These are phyloP conservation scores for Cnemophilus loriae DNA, from an alignment of 2,113 vertebrate species.

Conservation along the genomic window DNA sequence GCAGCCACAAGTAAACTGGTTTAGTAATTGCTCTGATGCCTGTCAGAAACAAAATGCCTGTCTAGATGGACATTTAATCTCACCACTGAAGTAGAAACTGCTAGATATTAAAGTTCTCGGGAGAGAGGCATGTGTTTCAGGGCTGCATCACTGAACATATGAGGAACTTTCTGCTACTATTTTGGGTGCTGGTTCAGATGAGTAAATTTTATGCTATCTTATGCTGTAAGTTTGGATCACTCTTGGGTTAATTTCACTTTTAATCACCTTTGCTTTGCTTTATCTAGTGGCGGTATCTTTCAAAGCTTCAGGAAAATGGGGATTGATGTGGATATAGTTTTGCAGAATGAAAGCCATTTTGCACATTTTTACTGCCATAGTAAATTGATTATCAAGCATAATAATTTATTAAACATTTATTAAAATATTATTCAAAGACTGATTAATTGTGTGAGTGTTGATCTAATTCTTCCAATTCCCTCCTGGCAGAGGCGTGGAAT, in stretches of 20 bases:
- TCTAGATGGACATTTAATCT: neutral
- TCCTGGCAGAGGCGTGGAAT: conserved; percentile 75
- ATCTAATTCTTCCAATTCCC: neutral
- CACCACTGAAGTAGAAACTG: neutral
- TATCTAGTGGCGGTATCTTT: neutral
- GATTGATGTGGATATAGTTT: neutral
- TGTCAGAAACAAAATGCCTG: neutral
- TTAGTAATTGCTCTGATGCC: neutral
- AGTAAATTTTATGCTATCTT: neutral
- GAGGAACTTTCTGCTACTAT: neutral
- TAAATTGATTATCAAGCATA: neutral
- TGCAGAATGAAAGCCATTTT: neutral
- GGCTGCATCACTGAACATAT: neutral
- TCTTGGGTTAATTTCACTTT: neutral
- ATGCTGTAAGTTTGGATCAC: neutral
- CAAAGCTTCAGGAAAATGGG: neutral
- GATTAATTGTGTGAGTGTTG: neutral
- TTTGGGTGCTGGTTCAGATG: neutral
- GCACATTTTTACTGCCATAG: neutral
- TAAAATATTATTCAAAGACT: neutral
- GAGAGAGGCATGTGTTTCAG: neutral
- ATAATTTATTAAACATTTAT: neutral
- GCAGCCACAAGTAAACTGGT: neutral
- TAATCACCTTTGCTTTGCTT: neutral
- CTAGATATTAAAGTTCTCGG: neutral